Evolutionary conservation across 2,888 invertebrate species (phyloP).

Genomic region (Anagyrus pseudococci): DNA sequence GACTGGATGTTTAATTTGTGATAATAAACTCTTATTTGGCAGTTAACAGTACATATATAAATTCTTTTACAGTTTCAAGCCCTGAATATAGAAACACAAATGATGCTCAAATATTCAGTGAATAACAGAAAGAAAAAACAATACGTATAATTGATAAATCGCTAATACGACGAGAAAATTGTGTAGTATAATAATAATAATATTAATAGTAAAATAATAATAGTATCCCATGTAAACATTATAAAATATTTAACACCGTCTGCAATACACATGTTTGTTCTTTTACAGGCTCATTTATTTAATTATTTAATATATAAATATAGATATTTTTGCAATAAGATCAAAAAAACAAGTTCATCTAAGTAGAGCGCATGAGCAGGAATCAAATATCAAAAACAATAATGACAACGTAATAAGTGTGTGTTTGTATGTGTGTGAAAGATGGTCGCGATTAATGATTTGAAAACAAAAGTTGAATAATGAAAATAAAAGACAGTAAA

Average conservation of each 20-base stretch:
- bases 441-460: conserved; percentile 32
- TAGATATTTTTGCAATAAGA: conserved; percentile 30
- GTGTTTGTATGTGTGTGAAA: conserved; percentile 29
- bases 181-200: conserved; percentile 22
- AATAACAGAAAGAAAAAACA: conserved; percentile 33
- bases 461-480: conserved; percentile 26
- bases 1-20: conserved; percentile 24
- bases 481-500: no score
- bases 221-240: conserved; percentile 34
- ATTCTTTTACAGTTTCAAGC: conserved; percentile 36
- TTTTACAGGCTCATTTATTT: conserved; percentile 37
- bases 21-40: conserved; percentile 37
- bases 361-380: conserved; percentile 37
- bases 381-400: conserved; percentile 32
- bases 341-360: conserved; percentile 33
- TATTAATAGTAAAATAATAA: conserved; percentile 16
- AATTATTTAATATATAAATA: conserved; percentile 18
- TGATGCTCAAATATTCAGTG: conserved; percentile 35
- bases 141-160: conserved; percentile 34
- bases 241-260: conserved; percentile 40
- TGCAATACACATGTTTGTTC: conserved; percentile 44
- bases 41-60: conserved; percentile 35
- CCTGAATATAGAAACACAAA: conserved; percentile 37
- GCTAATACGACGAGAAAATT: conserved; percentile 28
- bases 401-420: conserved; percentile 25